Conservation (phyloP, 2,888 invertebrate species). For the Ectemnius continuus region DNA sequence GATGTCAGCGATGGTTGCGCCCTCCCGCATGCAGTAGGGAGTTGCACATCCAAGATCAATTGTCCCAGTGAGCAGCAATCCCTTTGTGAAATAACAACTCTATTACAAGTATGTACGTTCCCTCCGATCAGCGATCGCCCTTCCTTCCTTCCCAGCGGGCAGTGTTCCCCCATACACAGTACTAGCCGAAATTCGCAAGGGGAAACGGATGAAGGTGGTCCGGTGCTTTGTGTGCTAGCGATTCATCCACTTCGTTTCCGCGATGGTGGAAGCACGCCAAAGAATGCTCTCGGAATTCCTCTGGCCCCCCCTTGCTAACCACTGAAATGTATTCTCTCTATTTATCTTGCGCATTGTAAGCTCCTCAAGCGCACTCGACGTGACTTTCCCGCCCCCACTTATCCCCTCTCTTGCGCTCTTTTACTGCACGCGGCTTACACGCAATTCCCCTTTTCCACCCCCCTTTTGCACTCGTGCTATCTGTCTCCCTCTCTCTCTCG, state of each 20-base stretch:
- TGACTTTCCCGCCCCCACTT: neutral
- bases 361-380: constrained; percentile 27
- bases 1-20: too few species aligned
- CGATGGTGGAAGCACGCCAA: constrained; percentile 45
- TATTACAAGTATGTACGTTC: constrained; percentile 48
- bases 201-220: neutral
- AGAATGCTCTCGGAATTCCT: constrained; percentile 49
- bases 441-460: neutral
- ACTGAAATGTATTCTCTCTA: constrained; percentile 44
- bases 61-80: neutral
- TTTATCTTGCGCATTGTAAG: constrained; percentile 46
- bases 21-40: too few species aligned
- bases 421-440: neutral
- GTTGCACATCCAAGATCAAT: too few species aligned
- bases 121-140: constrained; percentile 4
- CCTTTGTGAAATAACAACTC: constrained; percentile 50
- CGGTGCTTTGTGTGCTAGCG: constrained; percentile 32
- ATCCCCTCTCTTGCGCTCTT: neutral
- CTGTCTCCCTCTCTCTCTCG: too few species aligned
- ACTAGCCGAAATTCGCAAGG: neutral
- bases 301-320: constrained; percentile 30
- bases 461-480: too few species aligned
- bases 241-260: constrained; percentile 46
- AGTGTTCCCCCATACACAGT: too few species aligned
- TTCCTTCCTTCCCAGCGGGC: too few species aligned